Percentiles rank a stretch among this genome's conserved stretches.
phyloP scores from a whole-genome alignment of 2,888 invertebrate species.

The Catocala nupta region DNA sequence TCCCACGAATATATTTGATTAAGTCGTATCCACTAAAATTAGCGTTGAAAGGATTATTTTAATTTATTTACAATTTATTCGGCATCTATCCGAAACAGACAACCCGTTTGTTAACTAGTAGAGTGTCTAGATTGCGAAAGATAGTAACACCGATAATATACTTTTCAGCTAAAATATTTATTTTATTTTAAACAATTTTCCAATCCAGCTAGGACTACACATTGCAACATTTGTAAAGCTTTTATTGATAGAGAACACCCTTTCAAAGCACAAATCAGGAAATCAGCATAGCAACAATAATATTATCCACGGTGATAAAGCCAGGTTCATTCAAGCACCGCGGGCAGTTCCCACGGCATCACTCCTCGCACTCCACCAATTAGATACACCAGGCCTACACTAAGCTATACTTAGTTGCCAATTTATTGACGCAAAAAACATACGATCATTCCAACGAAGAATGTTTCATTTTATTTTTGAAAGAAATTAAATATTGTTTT shows the following conservation, averaged over 20 bases:
- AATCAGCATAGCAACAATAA: conserved; percentile 36
- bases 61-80: too few species aligned
- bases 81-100: too few species aligned
- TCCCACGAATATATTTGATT: too few species aligned
- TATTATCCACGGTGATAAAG: conserved; percentile 34
- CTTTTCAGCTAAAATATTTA: too few species aligned
- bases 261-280: not conserved
- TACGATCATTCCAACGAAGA: conserved; percentile 29
- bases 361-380: conserved; percentile 57
- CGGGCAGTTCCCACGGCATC: conserved; percentile 65
- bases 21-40: too few species aligned
- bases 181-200: too few species aligned
- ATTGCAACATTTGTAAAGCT: not conserved
- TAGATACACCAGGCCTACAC: conserved; percentile 57
- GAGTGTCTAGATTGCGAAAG: too few species aligned
- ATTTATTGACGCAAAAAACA: conserved; percentile 48
- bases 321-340: conserved; percentile 40
- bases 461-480: conserved; percentile 29
- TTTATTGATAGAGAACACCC: too few species aligned
- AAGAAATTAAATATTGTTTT: conserved; percentile 11
- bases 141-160: too few species aligned
- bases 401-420: conserved; percentile 52
- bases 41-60: too few species aligned
- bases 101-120: too few species aligned
- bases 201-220: too few species aligned